Conservation (phyloP, 2,113 vertebrate genomes). For the Vidua macroura region DNA sequence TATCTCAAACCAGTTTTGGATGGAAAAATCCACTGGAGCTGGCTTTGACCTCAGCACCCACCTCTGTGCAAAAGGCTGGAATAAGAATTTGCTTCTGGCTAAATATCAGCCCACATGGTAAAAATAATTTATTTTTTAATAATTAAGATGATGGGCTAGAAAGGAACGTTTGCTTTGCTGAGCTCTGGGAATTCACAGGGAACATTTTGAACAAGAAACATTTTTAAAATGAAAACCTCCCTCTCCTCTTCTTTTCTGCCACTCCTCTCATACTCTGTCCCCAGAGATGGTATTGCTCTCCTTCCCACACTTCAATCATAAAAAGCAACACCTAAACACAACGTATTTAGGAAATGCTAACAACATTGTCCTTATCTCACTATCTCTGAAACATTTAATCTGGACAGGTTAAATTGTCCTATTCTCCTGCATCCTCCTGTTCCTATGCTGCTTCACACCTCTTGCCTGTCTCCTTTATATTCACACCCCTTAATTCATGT, state of each 20-base stretch:
- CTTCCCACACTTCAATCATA: neutral
- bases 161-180: neutral
- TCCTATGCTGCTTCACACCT: neutral
- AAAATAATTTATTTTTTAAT: slow-evolving; percentile 53
- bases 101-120: slow-evolving; percentile 16
- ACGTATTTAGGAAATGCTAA: neutral
- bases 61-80: neutral
- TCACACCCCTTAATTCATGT: rapidly evolving
- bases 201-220: slow-evolving; percentile 24
- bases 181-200: slow-evolving; percentile 30
- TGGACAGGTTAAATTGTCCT: neutral
- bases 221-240: slow-evolving; percentile 26
- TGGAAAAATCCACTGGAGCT: slow-evolving; percentile 19
- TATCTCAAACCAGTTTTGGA: neutral
- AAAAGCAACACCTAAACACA: neutral
- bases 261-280: neutral
- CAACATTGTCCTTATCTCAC: neutral
- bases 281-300: neutral
- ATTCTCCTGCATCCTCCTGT: neutral
- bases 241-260: neutral
- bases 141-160: slow-evolving; percentile 44
- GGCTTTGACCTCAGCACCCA: neutral
- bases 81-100: slow-evolving; percentile 22
- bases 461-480: neutral
- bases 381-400: neutral